Conservation (phyloP, 2,113 vertebrate species). For the Fukomys damarensis region DNA sequence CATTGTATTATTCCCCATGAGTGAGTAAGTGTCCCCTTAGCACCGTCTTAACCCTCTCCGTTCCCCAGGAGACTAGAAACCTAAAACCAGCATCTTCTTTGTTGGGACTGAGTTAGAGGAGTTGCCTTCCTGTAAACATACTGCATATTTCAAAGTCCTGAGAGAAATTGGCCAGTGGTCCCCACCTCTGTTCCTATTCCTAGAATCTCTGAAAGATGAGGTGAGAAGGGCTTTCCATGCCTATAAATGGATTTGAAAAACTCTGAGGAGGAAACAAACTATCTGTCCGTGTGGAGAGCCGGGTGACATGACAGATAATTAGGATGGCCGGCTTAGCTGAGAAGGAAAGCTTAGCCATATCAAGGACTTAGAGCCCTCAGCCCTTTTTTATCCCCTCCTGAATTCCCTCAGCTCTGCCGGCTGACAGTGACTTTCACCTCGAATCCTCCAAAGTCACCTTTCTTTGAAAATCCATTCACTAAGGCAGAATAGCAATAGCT, state of each 20-base stretch:
- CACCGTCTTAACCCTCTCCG: not conserved
- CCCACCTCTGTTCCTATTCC: conserved; percentile 62
- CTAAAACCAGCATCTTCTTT: not conserved
- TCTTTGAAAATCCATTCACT: conserved; percentile 38
- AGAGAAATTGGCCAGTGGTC: not conserved
- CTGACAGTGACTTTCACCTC: conserved; percentile 70
- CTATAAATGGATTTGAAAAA: conserved; percentile 57
- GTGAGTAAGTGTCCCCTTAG: not conserved
- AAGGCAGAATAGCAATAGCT: conserved; percentile 6
- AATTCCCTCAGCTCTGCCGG: conserved; percentile 25
- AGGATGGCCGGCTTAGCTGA: conserved; percentile 45
- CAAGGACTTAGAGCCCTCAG: conserved; percentile 57
- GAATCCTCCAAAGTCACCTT: conserved; percentile 39
- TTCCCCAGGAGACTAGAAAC: not conserved
- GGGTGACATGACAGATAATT: conserved; percentile 73
- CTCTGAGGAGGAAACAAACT: conserved; percentile 55
- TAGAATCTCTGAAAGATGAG: conserved; percentile 23
- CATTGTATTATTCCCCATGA: not conserved
- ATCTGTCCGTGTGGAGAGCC: conserved; percentile 60
- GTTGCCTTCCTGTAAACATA: not conserved
- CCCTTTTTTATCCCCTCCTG: conserved; percentile 62
- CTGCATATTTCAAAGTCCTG: conserved; percentile 46
- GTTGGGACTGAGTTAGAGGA: not conserved
- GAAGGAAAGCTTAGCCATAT: not conserved
- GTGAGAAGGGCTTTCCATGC: not conserved